Conservation (phyloP, 2,797 vertebrate species). For the Onychomys leucogaster region DNA sequence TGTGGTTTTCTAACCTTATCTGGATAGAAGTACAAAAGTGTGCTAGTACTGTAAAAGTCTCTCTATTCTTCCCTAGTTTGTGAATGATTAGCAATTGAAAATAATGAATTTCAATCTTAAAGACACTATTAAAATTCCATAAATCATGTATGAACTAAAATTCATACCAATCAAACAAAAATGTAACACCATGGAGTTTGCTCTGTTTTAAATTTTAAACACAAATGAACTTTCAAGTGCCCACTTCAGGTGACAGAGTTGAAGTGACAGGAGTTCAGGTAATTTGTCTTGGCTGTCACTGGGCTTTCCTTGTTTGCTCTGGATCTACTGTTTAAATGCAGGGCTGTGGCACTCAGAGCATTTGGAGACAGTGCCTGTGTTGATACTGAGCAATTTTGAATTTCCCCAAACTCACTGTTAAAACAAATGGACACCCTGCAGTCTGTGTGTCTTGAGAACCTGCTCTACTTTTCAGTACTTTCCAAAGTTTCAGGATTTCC, state of each 20-base stretch:
- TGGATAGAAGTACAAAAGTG: neutral
- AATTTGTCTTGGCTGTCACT: neutral
- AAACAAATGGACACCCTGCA: neutral
- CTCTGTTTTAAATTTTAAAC: slow-evolving; percentile 47
- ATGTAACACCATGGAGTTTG: neutral
- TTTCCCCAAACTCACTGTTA: neutral
- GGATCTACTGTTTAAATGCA: neutral
- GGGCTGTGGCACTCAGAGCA: neutral
- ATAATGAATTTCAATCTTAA: slow-evolving; percentile 5
- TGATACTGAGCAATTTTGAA: neutral
- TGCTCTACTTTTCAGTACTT: neutral
- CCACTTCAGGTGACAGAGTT: neutral
- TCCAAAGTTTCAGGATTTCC: neutral
- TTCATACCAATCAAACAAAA: slow-evolving; percentile 22
- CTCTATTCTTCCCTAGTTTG: slow-evolving; percentile 27
- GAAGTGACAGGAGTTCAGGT: neutral
- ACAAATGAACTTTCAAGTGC: slow-evolving; percentile 9
- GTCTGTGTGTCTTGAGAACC: neutral
- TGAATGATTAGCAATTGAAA: slow-evolving; percentile 22
- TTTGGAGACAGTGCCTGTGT: neutral
- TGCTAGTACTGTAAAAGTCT: neutral
- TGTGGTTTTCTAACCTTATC: neutral
- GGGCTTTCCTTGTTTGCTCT: neutral
- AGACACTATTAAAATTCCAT: slow-evolving; percentile 10
- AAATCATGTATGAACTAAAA: slow-evolving; percentile 41